Evolutionary conservation across 1,140 invertebrate genomes (phyloP).

Genomic region (Atta texana): DNA sequence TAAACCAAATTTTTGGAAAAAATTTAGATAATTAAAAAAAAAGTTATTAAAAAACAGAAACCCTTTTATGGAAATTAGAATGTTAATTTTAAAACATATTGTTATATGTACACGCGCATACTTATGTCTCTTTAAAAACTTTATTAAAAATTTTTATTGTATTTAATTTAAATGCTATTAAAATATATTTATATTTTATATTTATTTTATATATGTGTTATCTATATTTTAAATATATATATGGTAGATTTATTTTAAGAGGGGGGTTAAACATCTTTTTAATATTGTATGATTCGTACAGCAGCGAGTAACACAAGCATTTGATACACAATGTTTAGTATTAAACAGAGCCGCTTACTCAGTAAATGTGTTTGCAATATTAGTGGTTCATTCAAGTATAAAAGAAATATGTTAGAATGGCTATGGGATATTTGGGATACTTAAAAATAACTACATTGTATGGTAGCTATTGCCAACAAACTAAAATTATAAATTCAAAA

Average conservation of each 20-base stretch:
- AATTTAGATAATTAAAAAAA: neutral
- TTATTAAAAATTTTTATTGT: slow-evolving; percentile 20
- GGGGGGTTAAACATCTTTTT: slow-evolving; percentile 8
- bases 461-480: slow-evolving; percentile 35
- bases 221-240: slow-evolving; percentile 24
- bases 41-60: neutral
- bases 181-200: slow-evolving; percentile 12
- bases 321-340: neutral
- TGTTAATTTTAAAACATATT: neutral
- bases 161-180: slow-evolving; percentile 29
- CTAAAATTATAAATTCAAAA: too few relatives aligned
- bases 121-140: neutral
- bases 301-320: neutral
- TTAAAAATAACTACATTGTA: neutral
- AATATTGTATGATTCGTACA: slow-evolving; percentile 25
- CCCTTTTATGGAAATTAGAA: neutral
- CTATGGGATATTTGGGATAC: neutral
- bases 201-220: slow-evolving; percentile 30
- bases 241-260: neutral
- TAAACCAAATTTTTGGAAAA: neutral
- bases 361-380: neutral
- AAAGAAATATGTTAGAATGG: neutral
- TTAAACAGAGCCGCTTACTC: slow-evolving; percentile 10
- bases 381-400: neutral
- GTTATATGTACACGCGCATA: neutral